A percentile compares a stretch with the other conserved stretches of the same genome.
phyloP scores from a whole-genome alignment of 1,140 invertebrate genomes.

The Eriosoma lanigerum region DNA sequence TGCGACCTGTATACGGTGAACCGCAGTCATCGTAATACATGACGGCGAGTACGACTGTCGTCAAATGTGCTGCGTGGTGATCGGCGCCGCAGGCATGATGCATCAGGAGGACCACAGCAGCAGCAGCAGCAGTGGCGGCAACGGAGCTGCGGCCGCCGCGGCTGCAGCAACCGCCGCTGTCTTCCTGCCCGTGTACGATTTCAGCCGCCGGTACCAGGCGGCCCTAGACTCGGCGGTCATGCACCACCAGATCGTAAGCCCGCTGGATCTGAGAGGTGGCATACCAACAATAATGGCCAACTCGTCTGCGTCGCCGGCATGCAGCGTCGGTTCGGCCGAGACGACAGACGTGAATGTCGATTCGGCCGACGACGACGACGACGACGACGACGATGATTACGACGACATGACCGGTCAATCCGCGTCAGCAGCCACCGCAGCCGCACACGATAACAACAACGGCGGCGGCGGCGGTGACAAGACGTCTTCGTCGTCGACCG shows the following conservation, averaged over 20 bases:
- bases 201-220: slow-evolving; percentile 35
- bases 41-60: neutral
- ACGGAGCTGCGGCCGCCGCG: neutral
- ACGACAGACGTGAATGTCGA: slow-evolving; percentile 57
- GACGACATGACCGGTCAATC: neutral
- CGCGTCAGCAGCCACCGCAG: neutral
- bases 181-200: slow-evolving; percentile 40
- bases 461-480: neutral
- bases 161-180: slow-evolving; percentile 1
- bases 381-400: slow-evolving; percentile 9
- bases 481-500: neutral
- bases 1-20: neutral
- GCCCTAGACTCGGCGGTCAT: neutral
- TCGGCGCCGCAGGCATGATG: slow-evolving; percentile 33
- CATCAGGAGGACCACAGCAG: slow-evolving; percentile 6
- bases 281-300: slow-evolving; percentile 37
- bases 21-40: neutral
- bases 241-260: slow-evolving; percentile 51
- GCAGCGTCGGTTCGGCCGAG: slow-evolving; percentile 53
- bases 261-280: slow-evolving; percentile 54
- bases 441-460: slow-evolving; percentile 8
- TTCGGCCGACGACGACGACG: slow-evolving; percentile 55
- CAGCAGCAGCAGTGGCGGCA: neutral
- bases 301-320: slow-evolving; percentile 32
- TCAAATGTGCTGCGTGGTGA: slow-evolving; percentile 51